Conservation (phyloP, 2,888 invertebrate genomes). For the Drosophila affinis region DNA sequence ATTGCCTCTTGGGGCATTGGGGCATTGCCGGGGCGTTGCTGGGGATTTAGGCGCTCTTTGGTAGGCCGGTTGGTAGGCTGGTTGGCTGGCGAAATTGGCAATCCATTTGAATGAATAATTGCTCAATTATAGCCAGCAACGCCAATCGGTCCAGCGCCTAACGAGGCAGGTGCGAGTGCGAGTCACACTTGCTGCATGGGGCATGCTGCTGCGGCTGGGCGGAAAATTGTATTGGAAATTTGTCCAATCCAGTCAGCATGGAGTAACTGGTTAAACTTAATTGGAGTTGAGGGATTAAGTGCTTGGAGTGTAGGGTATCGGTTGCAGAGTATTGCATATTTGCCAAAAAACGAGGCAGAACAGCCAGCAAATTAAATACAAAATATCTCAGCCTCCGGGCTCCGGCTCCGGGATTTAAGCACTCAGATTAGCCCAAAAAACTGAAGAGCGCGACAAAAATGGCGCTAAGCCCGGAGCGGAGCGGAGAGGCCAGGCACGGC, state of each 20-base stretch:
- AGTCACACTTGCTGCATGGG: constrained; percentile 47
- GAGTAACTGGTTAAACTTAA: constrained; percentile 31
- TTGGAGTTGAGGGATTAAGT: constrained; percentile 20
- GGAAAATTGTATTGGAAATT: constrained; percentile 65
- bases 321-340: neutral
- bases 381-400: constrained; percentile 50
- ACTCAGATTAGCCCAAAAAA: constrained; percentile 65
- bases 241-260: constrained; percentile 53
- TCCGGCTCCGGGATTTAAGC: constrained; percentile 40
- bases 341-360: constrained; percentile 36
- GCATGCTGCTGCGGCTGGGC: constrained; percentile 39
- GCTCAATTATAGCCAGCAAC: constrained; percentile 80
- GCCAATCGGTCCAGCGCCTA: constrained; percentile 48
- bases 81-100: constrained; percentile 80
- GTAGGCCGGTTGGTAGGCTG: constrained; percentile 51
- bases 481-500: constrained; percentile 25
- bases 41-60: neutral
- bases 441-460: constrained; percentile 71
- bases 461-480: constrained; percentile 71
- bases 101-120: constrained; percentile 83
- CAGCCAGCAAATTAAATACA: constrained; percentile 65
- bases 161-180: constrained; percentile 28
- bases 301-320: too few species aligned
- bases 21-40: constrained; percentile 19
- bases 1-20: constrained; percentile 54